Percentiles rank a stretch among this genome's conserved stretches.
phyloP scores from a whole-genome alignment of 2,113 vertebrate genomes.

The Myrmophylax atrothorax region DNA sequence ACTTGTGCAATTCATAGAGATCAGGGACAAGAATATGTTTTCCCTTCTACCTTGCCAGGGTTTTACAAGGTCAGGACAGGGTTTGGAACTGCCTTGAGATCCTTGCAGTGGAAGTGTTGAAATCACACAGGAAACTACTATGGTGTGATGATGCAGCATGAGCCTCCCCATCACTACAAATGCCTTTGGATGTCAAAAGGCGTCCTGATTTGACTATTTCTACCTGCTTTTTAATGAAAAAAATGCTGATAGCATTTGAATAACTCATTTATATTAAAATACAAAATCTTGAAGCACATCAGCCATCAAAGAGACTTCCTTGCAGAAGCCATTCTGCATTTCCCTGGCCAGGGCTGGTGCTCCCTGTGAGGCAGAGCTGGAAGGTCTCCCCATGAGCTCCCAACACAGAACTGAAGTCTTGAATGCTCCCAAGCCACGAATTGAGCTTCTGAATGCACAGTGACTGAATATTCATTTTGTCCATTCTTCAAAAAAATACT shows the following conservation, averaged over 20 bases:
- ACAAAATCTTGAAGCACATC: neutral
- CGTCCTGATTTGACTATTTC: neutral
- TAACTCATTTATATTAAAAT: neutral
- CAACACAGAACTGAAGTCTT: neutral
- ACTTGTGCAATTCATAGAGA: neutral
- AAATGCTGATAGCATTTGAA: neutral
- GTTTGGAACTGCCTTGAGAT: neutral
- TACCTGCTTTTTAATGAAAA: neutral
- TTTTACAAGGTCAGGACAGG: neutral
- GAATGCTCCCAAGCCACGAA: neutral
- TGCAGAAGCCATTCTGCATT: neutral
- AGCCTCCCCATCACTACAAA: neutral
- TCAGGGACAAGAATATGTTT: neutral
- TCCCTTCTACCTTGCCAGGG: neutral
- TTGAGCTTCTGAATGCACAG: neutral
- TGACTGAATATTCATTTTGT: slow-evolving; percentile 52
- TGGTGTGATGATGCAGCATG: neutral
- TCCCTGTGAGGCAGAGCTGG: neutral
- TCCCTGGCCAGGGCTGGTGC: neutral
- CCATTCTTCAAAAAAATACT: slow-evolving; percentile 15
- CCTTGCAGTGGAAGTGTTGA: neutral
- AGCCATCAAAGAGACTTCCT: neutral
- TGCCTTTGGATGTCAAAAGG: neutral
- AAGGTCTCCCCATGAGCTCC: slow-evolving; percentile 6
- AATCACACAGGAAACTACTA: neutral